These are phyloP conservation scores for Stegastes partitus DNA, from an alignment of 2,113 vertebrate species.

Conservation along the genomic window DNA sequence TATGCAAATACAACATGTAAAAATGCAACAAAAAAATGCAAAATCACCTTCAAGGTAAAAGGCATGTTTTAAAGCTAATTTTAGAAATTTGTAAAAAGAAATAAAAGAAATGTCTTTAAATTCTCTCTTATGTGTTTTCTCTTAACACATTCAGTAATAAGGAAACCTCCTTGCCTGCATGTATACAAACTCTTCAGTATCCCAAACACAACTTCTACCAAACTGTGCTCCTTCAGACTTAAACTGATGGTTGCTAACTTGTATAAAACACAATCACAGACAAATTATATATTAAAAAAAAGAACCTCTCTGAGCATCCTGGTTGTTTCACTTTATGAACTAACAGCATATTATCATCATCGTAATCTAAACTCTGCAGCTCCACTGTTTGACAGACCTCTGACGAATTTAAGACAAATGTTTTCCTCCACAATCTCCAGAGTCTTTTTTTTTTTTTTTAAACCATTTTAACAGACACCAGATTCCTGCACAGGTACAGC, in stretches of 20 bases:
- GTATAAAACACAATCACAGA: no score
- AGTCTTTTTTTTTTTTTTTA: slow-evolving; percentile 37
- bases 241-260: no score
- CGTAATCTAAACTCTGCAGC: slow-evolving; percentile 36
- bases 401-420: slow-evolving; percentile 71
- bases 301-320: slow-evolving; percentile 5
- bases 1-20: no score
- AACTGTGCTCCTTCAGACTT: neutral
- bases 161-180: neutral
- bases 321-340: slow-evolving; percentile 28
- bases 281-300: neutral
- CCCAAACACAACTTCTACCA: neutral
- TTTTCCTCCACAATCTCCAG: slow-evolving; percentile 61
- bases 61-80: neutral
- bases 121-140: neutral
- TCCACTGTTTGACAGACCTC: slow-evolving; percentile 66
- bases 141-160: neutral
- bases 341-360: slow-evolving; percentile 34
- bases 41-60: no score
- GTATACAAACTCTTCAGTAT: neutral
- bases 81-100: neutral
- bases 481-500: slow-evolving; percentile 72
- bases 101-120: neutral
- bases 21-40: no score
- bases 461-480: slow-evolving; percentile 65